Base-by-base conservation (phyloP, 2,888 invertebrate genomes). In the Megalurothrips usitatus region DNA sequence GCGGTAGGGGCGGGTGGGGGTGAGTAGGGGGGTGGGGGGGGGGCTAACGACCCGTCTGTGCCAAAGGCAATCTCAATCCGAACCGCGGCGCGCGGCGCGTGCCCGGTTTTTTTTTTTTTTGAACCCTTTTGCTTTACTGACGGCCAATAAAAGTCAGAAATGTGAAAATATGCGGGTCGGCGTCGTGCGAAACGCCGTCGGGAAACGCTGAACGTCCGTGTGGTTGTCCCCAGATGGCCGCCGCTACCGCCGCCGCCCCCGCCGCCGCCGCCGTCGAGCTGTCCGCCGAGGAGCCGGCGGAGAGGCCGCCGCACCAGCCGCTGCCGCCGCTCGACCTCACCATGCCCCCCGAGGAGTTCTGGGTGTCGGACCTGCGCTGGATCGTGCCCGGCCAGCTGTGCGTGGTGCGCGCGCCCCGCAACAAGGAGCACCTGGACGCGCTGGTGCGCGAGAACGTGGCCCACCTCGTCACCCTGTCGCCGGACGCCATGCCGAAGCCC, bases 301-400 rank as follows among this genome's bases (percentile, higher is more conserved):
- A 68, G 68, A 68, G 68, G 68, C 68, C 68, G 68, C 68, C 68
- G 23, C 68, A 68, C 68, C 68, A 68, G 68, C 68, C 68, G 68
- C 68, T 68, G 68, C 68, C 68, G 0, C 68, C 68, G 68, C 68
- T 68, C 23, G 68, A 68, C 68, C 68, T 68, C 9, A 23, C 68
- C 68, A 68, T 68, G 68, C 68, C 68, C 23, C 68, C 68, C 9
- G 68, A 68, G 68, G 68, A 68, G 68, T 68, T 68, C 68, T 68
- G 68, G 68, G 68, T 68, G 68, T 68, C 68, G 68, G 68, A 68
- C 68, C 68, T 68, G 68, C 68, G 68, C 8, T 68, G 68, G 68
- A n/a, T 68, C 68, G 68, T 68, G 23, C 68, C 68, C 9, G 23
- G 26, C 8, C 68, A 68, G 68, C 68, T 68, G 68, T n/a, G 23